phyloP scores from a whole-genome alignment of 2,113 vertebrate genomes.

The Oncorhynchus mykiss region DNA sequence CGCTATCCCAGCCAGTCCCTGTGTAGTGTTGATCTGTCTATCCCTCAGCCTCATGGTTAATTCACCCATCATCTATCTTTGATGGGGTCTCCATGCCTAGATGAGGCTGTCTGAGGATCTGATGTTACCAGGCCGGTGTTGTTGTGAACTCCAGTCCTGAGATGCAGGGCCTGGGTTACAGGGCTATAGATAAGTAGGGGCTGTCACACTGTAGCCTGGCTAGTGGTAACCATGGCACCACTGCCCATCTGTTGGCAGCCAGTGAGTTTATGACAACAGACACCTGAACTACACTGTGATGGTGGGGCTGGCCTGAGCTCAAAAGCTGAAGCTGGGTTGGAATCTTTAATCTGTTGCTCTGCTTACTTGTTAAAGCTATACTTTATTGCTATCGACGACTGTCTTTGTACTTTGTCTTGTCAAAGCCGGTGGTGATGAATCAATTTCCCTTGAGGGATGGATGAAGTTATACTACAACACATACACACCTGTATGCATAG shows the following conservation, averaged over 20 bases:
- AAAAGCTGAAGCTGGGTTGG: no score
- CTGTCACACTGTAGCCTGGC: neutral
- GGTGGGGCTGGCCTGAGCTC: neutral
- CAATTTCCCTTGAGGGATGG: no score
- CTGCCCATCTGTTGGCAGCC: neutral
- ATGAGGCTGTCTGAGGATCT: conserved; percentile 38
- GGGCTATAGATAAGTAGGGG: neutral
- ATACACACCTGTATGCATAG: no score
- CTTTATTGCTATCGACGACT: no score
- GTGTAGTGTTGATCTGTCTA: conserved; percentile 48
- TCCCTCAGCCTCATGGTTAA: conserved; percentile 64
- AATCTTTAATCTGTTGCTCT: no score
- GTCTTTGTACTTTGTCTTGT: no score
- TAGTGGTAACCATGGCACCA: conserved; percentile 5
- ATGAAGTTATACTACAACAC: no score
- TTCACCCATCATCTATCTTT: conserved; percentile 68
- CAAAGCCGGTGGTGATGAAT: no score
- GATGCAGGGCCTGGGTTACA: neutral
- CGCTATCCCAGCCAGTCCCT: neutral
- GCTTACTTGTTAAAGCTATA: no score
- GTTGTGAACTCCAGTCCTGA: conserved; percentile 33
- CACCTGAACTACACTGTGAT: neutral
- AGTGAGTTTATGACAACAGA: neutral
- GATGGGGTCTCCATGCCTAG: conserved; percentile 49
- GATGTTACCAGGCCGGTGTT: conserved; percentile 35